Evolutionary conservation across 2,888 invertebrate species (phyloP), one percentile per base, ranked within the genome.

Genomic region (Hylaea fasciaria): DNA sequence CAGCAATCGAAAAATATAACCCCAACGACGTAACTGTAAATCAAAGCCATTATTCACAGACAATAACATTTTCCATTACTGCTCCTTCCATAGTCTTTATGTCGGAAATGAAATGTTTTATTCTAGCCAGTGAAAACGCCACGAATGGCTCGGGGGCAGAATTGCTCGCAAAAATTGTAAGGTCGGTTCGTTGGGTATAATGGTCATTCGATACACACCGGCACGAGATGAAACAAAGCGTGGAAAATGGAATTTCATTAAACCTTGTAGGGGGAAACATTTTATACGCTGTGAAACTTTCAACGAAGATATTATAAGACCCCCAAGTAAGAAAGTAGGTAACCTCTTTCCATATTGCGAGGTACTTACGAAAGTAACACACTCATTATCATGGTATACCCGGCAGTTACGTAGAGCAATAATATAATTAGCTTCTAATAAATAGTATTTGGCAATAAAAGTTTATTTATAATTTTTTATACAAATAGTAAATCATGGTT

Each of bases 81-180:
- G 68, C 71, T 74, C 66, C 74, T 82, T 85, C 85, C 77, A 82
- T 74, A 63, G 65, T 65, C 72, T 81, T 74, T 80, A 82, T 71
- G 74, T 81, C 81, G 63, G 63, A 72, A 78, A 75, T 73, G 74
- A 79, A 87, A 60, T 89, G 88, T 88, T 91, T 89, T 87, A 89
- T 90, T 86, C 86, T 82, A 79, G 77, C 81, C 84, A 85, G 82
- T 80, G 84, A 86, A 77, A 89, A 89, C 82, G 83, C 83, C 81
- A 76, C 85, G 82, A 86, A 85, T 82, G 78, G 85, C 82, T 85
- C 76, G 76, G 66, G 51, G 81, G 80, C 80, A 76, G 83, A 85
- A 88, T 86, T 85, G 86, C 86, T 85, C 80, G 80, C 84, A 82
- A 83, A 87, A 85, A 85, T 84, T 84, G 81, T 80, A 77, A 80